Evolutionary conservation across 64 coral and sea anemone species (phyloP).

Genomic region (Pocillopora verrucosa): DNA sequence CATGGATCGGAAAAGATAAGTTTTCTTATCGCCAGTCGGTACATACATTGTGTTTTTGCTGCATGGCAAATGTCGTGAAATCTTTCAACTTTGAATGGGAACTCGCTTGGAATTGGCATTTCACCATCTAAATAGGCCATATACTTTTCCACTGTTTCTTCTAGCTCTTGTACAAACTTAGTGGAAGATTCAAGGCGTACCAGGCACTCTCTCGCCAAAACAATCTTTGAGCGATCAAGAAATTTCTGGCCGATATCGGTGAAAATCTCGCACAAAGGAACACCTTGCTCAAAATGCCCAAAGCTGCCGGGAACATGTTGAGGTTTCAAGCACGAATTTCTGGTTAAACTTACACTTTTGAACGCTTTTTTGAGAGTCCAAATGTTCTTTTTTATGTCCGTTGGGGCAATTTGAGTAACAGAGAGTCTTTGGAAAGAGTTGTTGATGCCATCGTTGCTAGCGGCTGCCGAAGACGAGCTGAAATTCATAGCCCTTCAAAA

Average conservation of each 20-base stretch:
- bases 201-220: constrained; percentile 79
- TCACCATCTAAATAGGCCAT: constrained; percentile 43
- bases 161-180: constrained; percentile 66
- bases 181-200: constrained; percentile 58
- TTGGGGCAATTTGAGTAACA: constrained; percentile 42
- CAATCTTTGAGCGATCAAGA: constrained; percentile 71
- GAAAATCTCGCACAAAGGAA: constrained; percentile 71
- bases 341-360: constrained; percentile 5
- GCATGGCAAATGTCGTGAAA: constrained; percentile 79
- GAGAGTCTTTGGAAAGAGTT: constrained; percentile 42
- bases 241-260: constrained; percentile 79
- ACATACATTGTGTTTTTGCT: constrained; percentile 67
- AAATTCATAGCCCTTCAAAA: constrained; percentile 38
- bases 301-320: constrained; percentile 42
- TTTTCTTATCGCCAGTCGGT: constrained; percentile 57
- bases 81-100: constrained; percentile 60
- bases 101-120: constrained; percentile 49
- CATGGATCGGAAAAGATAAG: constrained; percentile 50
- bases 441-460: background rate
- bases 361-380: constrained; percentile 55
- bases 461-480: background rate
- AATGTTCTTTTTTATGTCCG: constrained; percentile 63
- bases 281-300: constrained; percentile 80
- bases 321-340: constrained; percentile 55
- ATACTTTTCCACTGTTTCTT: constrained; percentile 65